phyloP scores from a whole-genome alignment of 2,888 invertebrate genomes.

The Aspidiotus destructor region DNA sequence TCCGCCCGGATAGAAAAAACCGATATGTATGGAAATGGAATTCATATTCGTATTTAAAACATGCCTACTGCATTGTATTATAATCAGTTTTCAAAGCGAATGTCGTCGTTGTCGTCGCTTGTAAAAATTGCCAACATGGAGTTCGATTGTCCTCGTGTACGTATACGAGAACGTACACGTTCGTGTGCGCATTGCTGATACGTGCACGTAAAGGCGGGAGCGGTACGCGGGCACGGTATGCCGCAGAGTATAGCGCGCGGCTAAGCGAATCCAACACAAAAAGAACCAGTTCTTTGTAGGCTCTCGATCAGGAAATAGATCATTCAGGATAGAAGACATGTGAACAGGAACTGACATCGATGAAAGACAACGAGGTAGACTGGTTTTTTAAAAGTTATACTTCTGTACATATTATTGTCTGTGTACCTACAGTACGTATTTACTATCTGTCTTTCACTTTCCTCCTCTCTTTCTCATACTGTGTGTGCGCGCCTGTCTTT shows the following conservation, averaged over 20 bases:
- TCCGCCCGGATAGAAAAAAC: background rate
- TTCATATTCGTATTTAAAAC: conserved; percentile 26
- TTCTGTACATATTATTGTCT: no score
- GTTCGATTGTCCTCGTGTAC: conserved; percentile 25
- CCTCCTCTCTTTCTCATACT: background rate
- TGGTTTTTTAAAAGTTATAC: conserved; percentile 12
- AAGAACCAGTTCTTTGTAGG: conserved; percentile 31
- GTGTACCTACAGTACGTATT: background rate
- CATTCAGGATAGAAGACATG: conserved; percentile 31
- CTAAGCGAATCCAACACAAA: conserved; percentile 24
- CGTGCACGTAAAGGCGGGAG: background rate
- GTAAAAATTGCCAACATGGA: conserved; percentile 29
- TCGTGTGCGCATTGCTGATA: no score
- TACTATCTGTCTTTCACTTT: background rate
- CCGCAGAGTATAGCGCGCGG: background rate
- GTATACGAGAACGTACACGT: conserved; percentile 5
- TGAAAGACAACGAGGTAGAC: conserved; percentile 31
- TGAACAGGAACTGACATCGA: conserved; percentile 31
- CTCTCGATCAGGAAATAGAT: conserved; percentile 31
- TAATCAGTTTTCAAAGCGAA: conserved; percentile 23
- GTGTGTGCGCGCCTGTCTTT: background rate
- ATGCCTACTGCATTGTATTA: conserved; percentile 25
- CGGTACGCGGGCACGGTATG: background rate
- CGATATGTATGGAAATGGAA: conserved; percentile 27
- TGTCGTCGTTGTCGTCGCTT: background rate